These are phyloP conservation scores for Amaurobius ferox DNA, from an alignment of 2,888 invertebrate species.

Conservation along the genomic window DNA sequence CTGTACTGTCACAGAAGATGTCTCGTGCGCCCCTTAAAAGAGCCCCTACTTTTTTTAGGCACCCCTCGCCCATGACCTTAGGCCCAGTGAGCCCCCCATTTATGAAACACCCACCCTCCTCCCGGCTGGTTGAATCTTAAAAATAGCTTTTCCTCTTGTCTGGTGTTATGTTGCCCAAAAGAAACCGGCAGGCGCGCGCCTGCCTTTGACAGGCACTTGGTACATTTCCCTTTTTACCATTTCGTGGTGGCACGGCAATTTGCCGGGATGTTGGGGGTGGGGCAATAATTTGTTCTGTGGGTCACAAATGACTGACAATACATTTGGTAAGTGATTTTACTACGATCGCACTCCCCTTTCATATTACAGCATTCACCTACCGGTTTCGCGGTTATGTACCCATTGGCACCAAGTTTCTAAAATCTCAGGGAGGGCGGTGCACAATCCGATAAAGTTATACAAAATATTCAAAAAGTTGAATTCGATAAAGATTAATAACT, in stretches of 20 bases:
- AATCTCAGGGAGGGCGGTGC: too few relatives aligned
- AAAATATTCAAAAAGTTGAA: too few relatives aligned
- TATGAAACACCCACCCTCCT: not conserved
- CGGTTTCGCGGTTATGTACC: too few relatives aligned
- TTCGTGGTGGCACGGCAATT: not conserved
- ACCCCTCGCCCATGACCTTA: constrained; percentile 60
- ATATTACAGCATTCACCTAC: too few relatives aligned
- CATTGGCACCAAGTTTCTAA: too few relatives aligned
- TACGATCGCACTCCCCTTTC: too few relatives aligned
- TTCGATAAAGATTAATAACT: too few relatives aligned
- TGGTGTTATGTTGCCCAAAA: not conserved
- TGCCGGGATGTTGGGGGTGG: constrained; percentile 9
- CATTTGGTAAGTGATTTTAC: too few relatives aligned
- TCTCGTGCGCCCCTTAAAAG: constrained; percentile 25
- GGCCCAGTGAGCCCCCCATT: not conserved
- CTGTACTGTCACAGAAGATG: constrained; percentile 54
- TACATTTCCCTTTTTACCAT: not conserved
- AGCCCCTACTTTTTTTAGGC: constrained; percentile 30
- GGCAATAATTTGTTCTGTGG: not conserved
- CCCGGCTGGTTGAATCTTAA: constrained; percentile 28
- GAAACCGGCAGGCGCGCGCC: not conserved
- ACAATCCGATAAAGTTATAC: too few relatives aligned
- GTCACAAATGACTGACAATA: too few relatives aligned
- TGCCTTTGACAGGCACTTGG: not conserved
- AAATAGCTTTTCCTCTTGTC: constrained; percentile 37